Evolutionary conservation across 2,888 invertebrate genomes (phyloP).

Genomic region (Scaptomyza cyrtandrae): DNA sequence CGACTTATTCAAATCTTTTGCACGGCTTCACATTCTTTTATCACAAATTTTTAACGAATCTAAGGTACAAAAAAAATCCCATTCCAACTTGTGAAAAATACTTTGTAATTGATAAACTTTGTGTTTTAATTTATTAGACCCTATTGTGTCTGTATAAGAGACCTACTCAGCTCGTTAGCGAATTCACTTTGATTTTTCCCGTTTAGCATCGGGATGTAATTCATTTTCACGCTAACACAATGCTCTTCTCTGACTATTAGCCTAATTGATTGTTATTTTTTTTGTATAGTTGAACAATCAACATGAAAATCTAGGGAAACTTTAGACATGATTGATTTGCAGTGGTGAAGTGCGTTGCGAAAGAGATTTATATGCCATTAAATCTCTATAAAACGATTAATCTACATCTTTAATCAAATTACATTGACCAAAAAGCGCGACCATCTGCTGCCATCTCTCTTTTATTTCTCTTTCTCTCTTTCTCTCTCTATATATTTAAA

Average conservation of each 20-base stretch:
- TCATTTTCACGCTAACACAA: slow-evolving; percentile 7
- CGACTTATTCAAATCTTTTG: neutral
- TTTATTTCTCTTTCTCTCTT: neutral
- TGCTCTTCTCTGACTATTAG: slow-evolving; percentile 46
- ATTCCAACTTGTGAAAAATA: neutral
- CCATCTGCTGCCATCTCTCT: slow-evolving; percentile 24
- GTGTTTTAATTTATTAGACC: slow-evolving; percentile 1
- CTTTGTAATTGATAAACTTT: slow-evolving; percentile 2
- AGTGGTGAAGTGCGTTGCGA: slow-evolving; percentile 28
- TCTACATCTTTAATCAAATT: slow-evolving; percentile 77
- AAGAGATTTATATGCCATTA: slow-evolving; percentile 66
- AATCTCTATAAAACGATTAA: slow-evolving; percentile 74
- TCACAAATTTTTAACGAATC: neutral
- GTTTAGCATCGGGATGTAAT: neutral
- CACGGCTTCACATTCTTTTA: neutral
- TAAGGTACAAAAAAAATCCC: no score
- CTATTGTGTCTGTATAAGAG: slow-evolving; percentile 9
- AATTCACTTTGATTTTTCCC: slow-evolving; percentile 4
- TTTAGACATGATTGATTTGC: slow-evolving; percentile 69
- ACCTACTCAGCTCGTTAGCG: slow-evolving; percentile 28
- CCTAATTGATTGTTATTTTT: slow-evolving; percentile 68
- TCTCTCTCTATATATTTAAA: neutral
- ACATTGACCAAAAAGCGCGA: slow-evolving; percentile 50
- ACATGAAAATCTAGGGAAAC: slow-evolving; percentile 36
- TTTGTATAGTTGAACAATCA: slow-evolving; percentile 18